Evolutionary conservation across 2,888 invertebrate species (phyloP), one percentile per base, ranked within the genome.

Genomic region (Thymelicus sylvestris): DNA sequence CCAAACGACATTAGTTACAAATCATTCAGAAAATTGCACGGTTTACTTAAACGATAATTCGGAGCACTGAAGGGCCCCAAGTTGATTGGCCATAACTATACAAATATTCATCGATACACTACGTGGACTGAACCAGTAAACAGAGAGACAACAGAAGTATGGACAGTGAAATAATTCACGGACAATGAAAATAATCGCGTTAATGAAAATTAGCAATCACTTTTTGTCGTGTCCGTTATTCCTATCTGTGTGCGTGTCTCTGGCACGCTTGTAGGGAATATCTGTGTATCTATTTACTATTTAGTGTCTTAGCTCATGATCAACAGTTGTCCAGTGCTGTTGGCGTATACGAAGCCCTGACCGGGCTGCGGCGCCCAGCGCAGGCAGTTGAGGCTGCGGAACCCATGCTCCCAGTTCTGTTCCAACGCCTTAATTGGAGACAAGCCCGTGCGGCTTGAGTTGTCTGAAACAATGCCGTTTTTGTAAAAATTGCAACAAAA

Each of bases 311-410:
- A 95, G 79, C 95, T 95, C 85, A 97, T 94, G 79, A 97, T 95
- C 81, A 96, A 96, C 75, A 98, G 94, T 81, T 97, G 96, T 67
- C 98, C 98, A 19, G 96, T 96, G 85, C 97, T 98, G 77, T 97
- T 98, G 31, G 97, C 97, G 87, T 97, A 98, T 65, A 97, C 96
- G 71, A 98, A 94, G 2, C 98, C 98, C 83, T 97, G 97, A 0
- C 98, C 98, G 0, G 97, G 95, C 62, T 95, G 95, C 0, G 97
- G 97, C 68, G 97, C 95, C 97, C 97, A 98, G 68, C 97, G 94
- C 67, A 97, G 96, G 80, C 97, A 97, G 92, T 98, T 98, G 61
- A 97, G 95, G 84, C 96, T 97, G 70, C 96, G 96, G 80, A 96
- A 95, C 63, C 95, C 95, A 60, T 95, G 94, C 76, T 95, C 95